Conservation (phyloP, 2,113 vertebrate genomes). For the Lagopus muta region DNA sequence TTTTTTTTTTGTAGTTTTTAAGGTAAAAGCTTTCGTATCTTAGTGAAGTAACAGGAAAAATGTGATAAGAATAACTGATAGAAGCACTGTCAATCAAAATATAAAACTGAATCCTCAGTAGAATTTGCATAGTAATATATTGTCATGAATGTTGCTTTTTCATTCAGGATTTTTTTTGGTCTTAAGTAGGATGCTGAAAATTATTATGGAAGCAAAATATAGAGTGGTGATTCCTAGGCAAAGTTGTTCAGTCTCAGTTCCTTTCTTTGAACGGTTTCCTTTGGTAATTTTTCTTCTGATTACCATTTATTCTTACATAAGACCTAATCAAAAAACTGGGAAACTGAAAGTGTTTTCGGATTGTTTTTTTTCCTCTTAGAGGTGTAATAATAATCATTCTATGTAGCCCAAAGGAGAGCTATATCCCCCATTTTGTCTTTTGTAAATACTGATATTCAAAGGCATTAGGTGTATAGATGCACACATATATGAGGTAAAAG, state of each 20-base stretch:
- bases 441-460: not conserved
- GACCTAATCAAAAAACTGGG: not conserved
- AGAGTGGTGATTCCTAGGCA: not conserved
- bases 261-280: not conserved
- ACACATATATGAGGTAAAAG: not conserved
- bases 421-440: rapidly evolving
- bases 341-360: not conserved
- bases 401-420: not conserved
- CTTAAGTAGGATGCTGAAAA: not conserved
- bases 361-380: not conserved
- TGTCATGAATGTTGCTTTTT: not conserved
- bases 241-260: not conserved
- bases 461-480: not conserved
- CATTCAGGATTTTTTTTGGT: not conserved
- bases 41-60: not conserved
- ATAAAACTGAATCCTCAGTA: not conserved
- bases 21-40: not conserved
- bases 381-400: not conserved
- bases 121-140: not conserved
- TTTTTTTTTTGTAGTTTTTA: not conserved
- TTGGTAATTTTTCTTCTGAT: not conserved
- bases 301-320: not conserved
- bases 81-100: not conserved
- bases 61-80: not conserved
- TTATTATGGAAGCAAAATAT: not conserved